Base-by-base conservation (phyloP, 2,113 vertebrate genomes). In the Synodontis membranacea region DNA sequence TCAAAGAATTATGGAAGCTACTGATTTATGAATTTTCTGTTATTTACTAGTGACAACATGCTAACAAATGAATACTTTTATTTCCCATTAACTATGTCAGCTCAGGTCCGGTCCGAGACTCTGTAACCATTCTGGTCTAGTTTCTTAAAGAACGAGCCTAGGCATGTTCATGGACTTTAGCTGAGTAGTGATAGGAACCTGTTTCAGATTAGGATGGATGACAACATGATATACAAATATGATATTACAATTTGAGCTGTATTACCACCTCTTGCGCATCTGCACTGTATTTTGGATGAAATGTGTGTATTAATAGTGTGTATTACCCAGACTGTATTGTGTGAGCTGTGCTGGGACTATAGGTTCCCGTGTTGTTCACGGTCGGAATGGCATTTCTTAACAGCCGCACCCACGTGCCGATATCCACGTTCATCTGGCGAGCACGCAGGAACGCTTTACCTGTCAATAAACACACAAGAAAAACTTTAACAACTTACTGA, bases 361-460 rank as follows among this genome's bases (percentile, higher is more conserved):
- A 96, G 82, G 95, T 95, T 86, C 94, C 95, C 0, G 95, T 94
- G 91, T 95, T 94, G 39, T 95, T 94, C 62, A 93, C 91, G 0
- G 93, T 95, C n/a, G 96, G 96, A 70, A 97, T 96, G 84, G 96
- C 95, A 28, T 97, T 96, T 76, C 96, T 93, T 14, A 97, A 93
- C 84, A 97, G 92, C 76, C 96, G 92, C 89, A 97, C 96, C 96
- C 96, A 97, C 0, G 97, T 97, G 50, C 96, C 96, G 0, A 97
- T 96, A 14, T 97, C 96, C 1, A 97, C 96, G 34, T 97, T 97
- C 97, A 97, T 97, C 92, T 97, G 96, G 52, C 96, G 93, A 44
- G 97, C 97, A 0, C 95, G 96, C 28, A 97, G 94, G 82, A 97
- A 97, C 0, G 96, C 95, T 88, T 96, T 97, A 62, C 97, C 97